These are phyloP conservation scores for Melanotaenia boesemani DNA, from an alignment of 2,797 vertebrate genomes.

Conservation along the genomic window DNA sequence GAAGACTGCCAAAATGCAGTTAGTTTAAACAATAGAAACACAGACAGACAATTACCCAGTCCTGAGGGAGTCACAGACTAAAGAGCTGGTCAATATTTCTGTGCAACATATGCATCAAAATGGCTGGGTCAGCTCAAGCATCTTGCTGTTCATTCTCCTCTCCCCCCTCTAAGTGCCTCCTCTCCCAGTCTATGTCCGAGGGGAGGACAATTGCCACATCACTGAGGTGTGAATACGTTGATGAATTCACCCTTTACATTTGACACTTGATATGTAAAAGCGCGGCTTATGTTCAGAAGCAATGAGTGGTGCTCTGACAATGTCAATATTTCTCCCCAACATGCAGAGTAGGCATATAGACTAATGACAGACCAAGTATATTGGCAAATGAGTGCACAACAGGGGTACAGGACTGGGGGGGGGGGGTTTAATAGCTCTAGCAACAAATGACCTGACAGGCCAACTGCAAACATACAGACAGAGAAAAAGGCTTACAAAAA, in stretches of 20 bases:
- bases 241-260: conserved; percentile 73
- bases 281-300: conserved; percentile 60
- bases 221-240: conserved; percentile 68
- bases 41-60: conserved; percentile 82
- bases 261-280: conserved; percentile 77
- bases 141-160: conserved; percentile 60
- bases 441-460: conserved; percentile 80
- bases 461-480: conserved; percentile 71
- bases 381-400: conserved; percentile 78
- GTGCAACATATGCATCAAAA: conserved; percentile 82
- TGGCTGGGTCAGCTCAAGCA: conserved; percentile 77
- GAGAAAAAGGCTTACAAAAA: conserved; percentile 53
- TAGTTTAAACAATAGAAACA: conserved; percentile 85
- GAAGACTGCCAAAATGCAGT: conserved; percentile 78
- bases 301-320: conserved; percentile 68
- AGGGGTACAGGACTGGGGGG: conserved; percentile 62
- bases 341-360: conserved; percentile 78
- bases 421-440: conserved; percentile 70
- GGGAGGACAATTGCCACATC: conserved; percentile 63
- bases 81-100: conserved; percentile 86
- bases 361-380: conserved; percentile 75
- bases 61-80: conserved; percentile 81
- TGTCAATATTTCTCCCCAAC: conserved; percentile 78
- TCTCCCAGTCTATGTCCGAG: conserved; percentile 61
- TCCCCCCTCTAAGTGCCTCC: conserved; percentile 68